phyloP scores from a whole-genome alignment of 2,797 vertebrate genomes.

The Artibeus lituratus region DNA sequence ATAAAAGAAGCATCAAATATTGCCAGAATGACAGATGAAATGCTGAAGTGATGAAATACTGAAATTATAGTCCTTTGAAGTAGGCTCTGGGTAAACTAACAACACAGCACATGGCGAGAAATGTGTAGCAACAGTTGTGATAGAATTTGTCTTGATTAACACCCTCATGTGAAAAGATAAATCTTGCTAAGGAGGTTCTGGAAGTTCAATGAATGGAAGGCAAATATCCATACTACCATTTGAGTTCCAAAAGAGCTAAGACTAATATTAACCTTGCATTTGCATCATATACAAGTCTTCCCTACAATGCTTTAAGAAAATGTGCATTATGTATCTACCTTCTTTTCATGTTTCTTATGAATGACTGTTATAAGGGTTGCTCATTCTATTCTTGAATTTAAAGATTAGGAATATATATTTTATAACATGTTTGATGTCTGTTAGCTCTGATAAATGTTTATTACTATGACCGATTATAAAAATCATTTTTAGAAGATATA shows the following conservation, averaged over 20 bases:
- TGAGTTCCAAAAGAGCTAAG: conserved; percentile 73
- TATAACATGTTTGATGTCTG: neutral
- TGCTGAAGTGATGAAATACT: conserved; percentile 75
- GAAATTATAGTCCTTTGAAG: conserved; percentile 80
- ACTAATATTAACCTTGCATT: conserved; percentile 60
- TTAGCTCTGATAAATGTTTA: neutral
- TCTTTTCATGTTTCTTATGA: conserved; percentile 43
- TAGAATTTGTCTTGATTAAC: conserved; percentile 80
- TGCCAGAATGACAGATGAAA: conserved; percentile 75
- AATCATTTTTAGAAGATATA: neutral
- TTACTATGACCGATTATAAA: neutral
- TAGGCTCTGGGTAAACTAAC: conserved; percentile 70
- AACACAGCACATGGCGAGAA: conserved; percentile 74
- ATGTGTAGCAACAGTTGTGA: conserved; percentile 72
- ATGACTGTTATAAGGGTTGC: neutral
- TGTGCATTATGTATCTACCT: neutral
- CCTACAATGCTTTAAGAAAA: conserved; percentile 58
- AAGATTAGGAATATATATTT: conserved; percentile 16
- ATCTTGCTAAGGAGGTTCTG: conserved; percentile 72
- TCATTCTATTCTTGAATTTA: conserved; percentile 57
- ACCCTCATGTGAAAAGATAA: conserved; percentile 74
- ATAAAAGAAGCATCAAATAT: conserved; percentile 76
- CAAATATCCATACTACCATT: conserved; percentile 68
- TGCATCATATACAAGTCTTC: conserved; percentile 64
- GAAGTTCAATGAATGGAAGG: conserved; percentile 66